Evolutionary conservation across 92 coral and sea anemone genomes (phyloP).

Genomic region (Parazoanthus darwini): DNA sequence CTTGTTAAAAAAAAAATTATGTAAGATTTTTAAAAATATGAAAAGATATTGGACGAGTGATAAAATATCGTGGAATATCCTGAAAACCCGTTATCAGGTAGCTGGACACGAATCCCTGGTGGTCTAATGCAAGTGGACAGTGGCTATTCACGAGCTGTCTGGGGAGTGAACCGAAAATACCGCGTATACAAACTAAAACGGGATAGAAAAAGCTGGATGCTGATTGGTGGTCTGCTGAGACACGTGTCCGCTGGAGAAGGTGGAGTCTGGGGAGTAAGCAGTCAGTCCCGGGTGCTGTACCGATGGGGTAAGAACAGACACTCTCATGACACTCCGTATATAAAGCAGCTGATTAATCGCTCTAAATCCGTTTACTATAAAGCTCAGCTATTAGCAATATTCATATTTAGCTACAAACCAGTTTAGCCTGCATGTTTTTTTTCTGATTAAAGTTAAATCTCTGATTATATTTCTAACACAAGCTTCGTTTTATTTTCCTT

Average conservation of each 20-base stretch:
- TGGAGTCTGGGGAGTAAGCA: slow-evolving; percentile 16
- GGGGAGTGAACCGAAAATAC: not conserved
- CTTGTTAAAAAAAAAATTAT: no score
- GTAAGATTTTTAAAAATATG: no score
- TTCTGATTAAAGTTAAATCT: no score
- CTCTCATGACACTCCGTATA: no score
- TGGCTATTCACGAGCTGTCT: not conserved
- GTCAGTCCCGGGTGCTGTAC: not conserved
- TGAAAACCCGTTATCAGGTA: not conserved
- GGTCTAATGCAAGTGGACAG: not conserved
- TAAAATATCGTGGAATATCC: not conserved
- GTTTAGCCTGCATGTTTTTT: no score
- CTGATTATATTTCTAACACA: no score
- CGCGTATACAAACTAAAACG: slow-evolving; percentile 23
- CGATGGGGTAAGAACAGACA: not conserved
- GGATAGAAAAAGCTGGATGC: not conserved
- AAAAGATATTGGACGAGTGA: no score
- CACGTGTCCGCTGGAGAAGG: slow-evolving; percentile 30
- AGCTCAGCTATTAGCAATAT: not conserved
- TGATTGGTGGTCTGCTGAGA: not conserved
- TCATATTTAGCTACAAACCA: no score
- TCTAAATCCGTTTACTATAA: not conserved
- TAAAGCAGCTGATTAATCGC: not conserved
- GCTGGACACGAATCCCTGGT: not conserved
- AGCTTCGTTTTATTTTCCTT: no score